A percentile compares a stretch with the other conserved stretches of the same genome.
phyloP scores from a whole-genome alignment of 2,888 invertebrate genomes.

The Cataglyphis cursor region DNA sequence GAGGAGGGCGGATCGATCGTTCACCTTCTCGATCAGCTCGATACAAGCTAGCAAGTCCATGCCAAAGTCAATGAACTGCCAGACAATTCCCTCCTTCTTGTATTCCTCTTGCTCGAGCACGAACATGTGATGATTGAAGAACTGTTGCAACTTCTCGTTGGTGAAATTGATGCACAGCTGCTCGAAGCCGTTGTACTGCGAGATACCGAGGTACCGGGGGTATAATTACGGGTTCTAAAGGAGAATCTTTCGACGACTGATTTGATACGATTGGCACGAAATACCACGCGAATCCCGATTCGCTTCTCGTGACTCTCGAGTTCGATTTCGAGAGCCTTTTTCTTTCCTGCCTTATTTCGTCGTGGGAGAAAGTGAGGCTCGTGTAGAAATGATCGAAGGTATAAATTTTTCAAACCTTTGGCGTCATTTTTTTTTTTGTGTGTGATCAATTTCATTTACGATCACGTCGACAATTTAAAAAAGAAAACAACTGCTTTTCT shows the following conservation, averaged over 20 bases:
- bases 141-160: constrained; percentile 99
- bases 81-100: constrained; percentile 98
- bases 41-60: constrained; percentile 99
- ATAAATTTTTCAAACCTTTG: constrained; percentile 9
- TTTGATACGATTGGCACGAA: constrained; percentile 6
- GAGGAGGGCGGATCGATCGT: constrained; percentile 75
- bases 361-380: constrained; percentile 4
- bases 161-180: constrained; percentile 99
- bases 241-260: constrained; percentile 7
- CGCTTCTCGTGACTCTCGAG: constrained; percentile 34
- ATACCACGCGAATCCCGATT: constrained; percentile 38
- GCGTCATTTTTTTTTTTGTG: not conserved
- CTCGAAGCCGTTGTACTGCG: constrained; percentile 98
- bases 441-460: constrained; percentile 14
- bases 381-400: constrained; percentile 7
- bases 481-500: not conserved
- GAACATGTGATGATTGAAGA: constrained; percentile 99
- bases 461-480: constrained; percentile 55
- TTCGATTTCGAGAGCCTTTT: constrained; percentile 19
- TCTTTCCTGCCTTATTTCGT: constrained; percentile 29
- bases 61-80: constrained; percentile 99
- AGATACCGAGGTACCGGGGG: constrained; percentile 48
- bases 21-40: constrained; percentile 99
- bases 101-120: constrained; percentile 99
- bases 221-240: not conserved